Evolutionary conservation across 2,888 invertebrate species (phyloP).

Genomic region (Cheilosia vulpina): DNA sequence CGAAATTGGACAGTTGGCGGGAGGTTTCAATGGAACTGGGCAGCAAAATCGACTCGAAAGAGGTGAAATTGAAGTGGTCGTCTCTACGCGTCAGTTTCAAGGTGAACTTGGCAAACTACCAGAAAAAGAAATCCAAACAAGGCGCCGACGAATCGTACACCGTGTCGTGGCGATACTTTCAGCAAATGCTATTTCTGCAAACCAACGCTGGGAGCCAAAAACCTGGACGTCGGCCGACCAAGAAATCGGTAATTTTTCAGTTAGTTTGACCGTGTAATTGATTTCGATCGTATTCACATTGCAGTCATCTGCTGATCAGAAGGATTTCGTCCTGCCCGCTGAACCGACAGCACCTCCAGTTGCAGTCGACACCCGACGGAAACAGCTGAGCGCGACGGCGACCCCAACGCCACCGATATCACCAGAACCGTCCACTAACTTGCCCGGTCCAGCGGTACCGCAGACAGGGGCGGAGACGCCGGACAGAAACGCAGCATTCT

Average conservation of each 20-base stretch:
- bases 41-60: background rate
- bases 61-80: conserved; percentile 13
- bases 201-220: background rate
- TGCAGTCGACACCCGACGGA: background rate
- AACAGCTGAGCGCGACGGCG: background rate
- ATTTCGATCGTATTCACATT: background rate
- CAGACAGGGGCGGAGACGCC: background rate
- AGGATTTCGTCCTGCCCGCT: background rate
- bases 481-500: conserved; percentile 11
- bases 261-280: background rate
- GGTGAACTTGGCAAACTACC: conserved; percentile 10
- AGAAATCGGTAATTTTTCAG: background rate
- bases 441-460: background rate
- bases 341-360: background rate
- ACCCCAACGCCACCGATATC: background rate
- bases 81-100: conserved; percentile 16
- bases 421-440: background rate
- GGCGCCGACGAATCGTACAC: background rate
- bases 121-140: background rate
- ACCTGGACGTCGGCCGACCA: background rate
- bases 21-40: background rate
- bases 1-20: conserved; percentile 4
- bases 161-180: conserved; percentile 20
- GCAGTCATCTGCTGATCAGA: conserved; percentile 16
- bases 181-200: conserved; percentile 19